Evolutionary conservation across 1,140 invertebrate species (phyloP), one percentile per base, ranked within the genome.

Genomic region (Drosophila pandora): DNA sequence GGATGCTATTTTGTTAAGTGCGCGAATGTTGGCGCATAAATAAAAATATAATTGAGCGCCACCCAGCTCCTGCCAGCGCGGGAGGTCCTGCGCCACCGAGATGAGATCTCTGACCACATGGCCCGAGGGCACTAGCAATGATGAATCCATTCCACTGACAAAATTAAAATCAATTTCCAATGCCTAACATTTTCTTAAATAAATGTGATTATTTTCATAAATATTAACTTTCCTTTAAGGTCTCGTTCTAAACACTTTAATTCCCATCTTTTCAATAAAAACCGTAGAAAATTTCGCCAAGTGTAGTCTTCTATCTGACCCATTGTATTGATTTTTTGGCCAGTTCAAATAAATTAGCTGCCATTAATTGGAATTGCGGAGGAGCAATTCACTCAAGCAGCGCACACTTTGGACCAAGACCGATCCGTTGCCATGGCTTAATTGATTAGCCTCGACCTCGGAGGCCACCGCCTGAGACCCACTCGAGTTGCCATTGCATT

Each of bases 11-110:
- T 78, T 78, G 82, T 78, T 76, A 77, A 87, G 78, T 87, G 83
- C 69, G 82, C 82, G 83, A 87, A 82, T 85, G 82, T 78, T 79
- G 83, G 59, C 83, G 83, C 82, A 87, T 87, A 87, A 87, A 87
- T 87, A 87, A 82, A 82, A 87, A 79, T 81, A 87, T 87, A 87
- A 87, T 88, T 87, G 78, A 87, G 78, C 76, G 34, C 32, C 54
- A 53, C 43, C 28, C 37, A 12, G 8, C 25, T 17, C 25, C 30
- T 8, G 2, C 2, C 25, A 7, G 25, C 5, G 25, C 25, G 7
- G 25, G 25, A 28, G 5, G 5, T 28, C 25, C 25, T 25, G 22
- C 6, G 30, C 30, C 30, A n/a, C 59, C 13, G 17, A 30, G 64
- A 70, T 58, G 43, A 57, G 37, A 56, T 45, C 28, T 34, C 32